These are phyloP conservation scores for Heliocidaris erythrogramma DNA, from an alignment of 35 echinoderm and acorn worm genomes.

Conservation along the genomic window DNA sequence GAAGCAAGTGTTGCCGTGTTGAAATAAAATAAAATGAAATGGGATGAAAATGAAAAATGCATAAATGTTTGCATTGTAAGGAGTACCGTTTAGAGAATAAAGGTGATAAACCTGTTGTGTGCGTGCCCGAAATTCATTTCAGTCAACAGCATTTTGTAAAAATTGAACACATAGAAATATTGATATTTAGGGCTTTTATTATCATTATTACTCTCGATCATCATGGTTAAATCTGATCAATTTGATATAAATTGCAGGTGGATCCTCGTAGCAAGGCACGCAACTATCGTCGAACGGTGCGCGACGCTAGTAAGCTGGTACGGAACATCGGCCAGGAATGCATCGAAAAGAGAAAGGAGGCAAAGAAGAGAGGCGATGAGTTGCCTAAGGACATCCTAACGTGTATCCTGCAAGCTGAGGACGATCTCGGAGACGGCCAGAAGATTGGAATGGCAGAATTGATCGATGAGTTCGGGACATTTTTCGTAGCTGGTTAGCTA, in stretches of 20 bases:
- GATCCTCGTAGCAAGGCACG: slow-evolving; percentile 14
- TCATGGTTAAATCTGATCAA: no score
- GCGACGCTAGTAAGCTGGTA: slow-evolving; percentile 22
- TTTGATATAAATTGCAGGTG: neutral
- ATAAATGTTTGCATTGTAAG: no score
- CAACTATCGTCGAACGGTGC: neutral
- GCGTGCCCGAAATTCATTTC: no score
- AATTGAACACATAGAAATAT: no score
- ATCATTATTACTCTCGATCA: no score
- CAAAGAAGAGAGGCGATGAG: slow-evolving; percentile 60
- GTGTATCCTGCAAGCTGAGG: slow-evolving; percentile 45
- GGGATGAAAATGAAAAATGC: no score
- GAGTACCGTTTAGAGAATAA: no score
- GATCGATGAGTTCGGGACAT: slow-evolving; percentile 76
- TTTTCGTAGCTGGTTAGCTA: slow-evolving; percentile 67
- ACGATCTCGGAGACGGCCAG: slow-evolving; percentile 40
- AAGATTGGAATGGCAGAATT: slow-evolving; percentile 63
- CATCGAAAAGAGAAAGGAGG: slow-evolving; percentile 49
- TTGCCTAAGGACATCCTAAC: slow-evolving; percentile 63
- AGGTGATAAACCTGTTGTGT: no score
- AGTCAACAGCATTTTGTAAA: no score
- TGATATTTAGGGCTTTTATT: no score
- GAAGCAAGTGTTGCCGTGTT: no score
- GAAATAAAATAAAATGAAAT: no score
- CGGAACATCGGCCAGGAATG: slow-evolving; percentile 46